Evolutionary conservation across 35 echinoderm and acorn worm species (phyloP), one percentile per base, ranked within the genome.

Genomic region (Heliocidaris tuberculata): DNA sequence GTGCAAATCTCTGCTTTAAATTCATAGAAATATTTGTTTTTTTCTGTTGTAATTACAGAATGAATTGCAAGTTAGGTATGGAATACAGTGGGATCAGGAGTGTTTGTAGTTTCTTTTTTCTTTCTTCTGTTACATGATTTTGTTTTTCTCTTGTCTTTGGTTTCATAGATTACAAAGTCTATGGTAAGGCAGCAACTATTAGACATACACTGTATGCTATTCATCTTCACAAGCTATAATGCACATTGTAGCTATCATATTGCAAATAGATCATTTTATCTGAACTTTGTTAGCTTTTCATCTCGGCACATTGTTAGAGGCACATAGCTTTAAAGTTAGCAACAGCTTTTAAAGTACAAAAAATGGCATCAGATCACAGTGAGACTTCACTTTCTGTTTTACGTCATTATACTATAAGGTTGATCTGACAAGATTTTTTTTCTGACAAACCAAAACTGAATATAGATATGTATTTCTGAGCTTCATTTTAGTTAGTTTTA

Each of bases 81-180:
- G 7, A 27, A 6, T 78, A 78, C 21, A 78, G 27, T 13, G 52
- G 7, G 52, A 56, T 56, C 17, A 2, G 24, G 65, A 19, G 7
- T 42, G 35, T 78, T n/a, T 78, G 27, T n/a, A n/a, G 65, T n/a
- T 10, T 78, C 21, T 78, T 78, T 78, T n/a, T 7, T 78, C 16
- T 78, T 78, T 78, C 24, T 78, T 78, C 27, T 78, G 27, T 78
- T 8, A 17, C 21, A 86, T 32, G 15, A 17, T 94, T 65, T 78
- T 78, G 11, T 7, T 27, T 3, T 78, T 78, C 65, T 78, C 21
- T 78, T 56, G 21, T 78, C 17, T 78, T 78, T 78, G 21, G 21
- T 78, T 78, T 78, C 65, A 27, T 78, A 78, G 65, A 78, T 78
- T 78, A 78, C 65, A 78, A 78, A 78, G 65, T 78, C 65, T 78